These are phyloP conservation scores for Choristoneura rosaceana DNA, from an alignment of 2,888 invertebrate species.

Conservation along the genomic window DNA sequence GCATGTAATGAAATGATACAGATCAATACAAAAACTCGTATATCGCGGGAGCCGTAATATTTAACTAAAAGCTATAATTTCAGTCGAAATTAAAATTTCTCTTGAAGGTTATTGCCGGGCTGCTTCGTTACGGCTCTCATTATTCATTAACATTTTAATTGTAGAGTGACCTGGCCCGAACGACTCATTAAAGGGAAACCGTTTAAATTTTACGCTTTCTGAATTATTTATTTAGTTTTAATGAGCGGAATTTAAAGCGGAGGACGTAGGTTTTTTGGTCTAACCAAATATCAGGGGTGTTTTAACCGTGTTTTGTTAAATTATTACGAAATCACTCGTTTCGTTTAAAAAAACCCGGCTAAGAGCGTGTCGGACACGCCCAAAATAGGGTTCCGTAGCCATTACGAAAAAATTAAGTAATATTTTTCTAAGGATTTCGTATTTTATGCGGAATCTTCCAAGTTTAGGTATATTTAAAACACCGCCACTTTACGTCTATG, in stretches of 20 bases:
- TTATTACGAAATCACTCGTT: no score
- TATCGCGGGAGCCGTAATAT: not conserved
- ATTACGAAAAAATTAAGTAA: no score
- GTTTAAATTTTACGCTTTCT: slow-evolving; percentile 40
- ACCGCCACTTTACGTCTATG: no score
- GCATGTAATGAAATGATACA: no score
- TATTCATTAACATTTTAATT: slow-evolving; percentile 41
- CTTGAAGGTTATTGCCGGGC: slow-evolving; percentile 7
- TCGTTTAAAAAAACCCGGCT: no score
- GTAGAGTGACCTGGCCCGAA: slow-evolving; percentile 32
- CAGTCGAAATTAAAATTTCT: slow-evolving; percentile 6
- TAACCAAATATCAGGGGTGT: not conserved
- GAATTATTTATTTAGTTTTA: slow-evolving; percentile 42
- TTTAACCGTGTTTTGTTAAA: not conserved
- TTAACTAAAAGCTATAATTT: slow-evolving; percentile 3
- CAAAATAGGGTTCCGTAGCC: no score
- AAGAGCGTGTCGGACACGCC: no score
- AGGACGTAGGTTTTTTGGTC: not conserved
- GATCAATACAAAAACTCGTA: not conserved
- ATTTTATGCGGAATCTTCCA: no score
- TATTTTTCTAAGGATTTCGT: no score
- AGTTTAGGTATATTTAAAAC: no score
- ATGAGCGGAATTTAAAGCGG: slow-evolving; percentile 19
- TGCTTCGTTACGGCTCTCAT: slow-evolving; percentile 23
- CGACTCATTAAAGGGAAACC: slow-evolving; percentile 37